A percentile compares a stretch with the other conserved stretches of the same genome.
Conservation (phyloP, 2,888 invertebrate genomes). For the Coenonympha glycerion region DNA sequence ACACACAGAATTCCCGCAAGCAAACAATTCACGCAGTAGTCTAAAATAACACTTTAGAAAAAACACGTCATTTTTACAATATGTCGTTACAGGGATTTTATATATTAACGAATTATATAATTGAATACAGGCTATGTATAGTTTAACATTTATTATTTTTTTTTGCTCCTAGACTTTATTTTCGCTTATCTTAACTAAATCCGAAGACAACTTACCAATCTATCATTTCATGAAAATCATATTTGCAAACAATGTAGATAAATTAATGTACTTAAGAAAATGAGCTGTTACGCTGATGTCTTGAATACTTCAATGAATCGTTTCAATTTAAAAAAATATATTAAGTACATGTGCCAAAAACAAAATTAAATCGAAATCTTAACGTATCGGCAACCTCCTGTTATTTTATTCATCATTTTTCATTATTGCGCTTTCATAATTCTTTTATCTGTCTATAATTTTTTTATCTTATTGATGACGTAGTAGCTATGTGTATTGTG, state of each 20-base stretch:
- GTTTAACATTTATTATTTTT: slow-evolving; percentile 59
- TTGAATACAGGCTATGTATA: slow-evolving; percentile 67
- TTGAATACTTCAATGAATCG: slow-evolving; percentile 14
- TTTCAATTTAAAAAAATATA: slow-evolving; percentile 27
- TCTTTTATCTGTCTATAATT: slow-evolving; percentile 10
- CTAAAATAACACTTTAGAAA: slow-evolving; percentile 39
- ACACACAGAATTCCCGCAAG: slow-evolving; percentile 46
- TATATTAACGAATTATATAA: slow-evolving; percentile 70
- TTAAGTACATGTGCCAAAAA: slow-evolving; percentile 67
- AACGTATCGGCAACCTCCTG: slow-evolving; percentile 29
- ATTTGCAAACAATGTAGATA: slow-evolving; percentile 15
- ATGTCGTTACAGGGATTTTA: slow-evolving; percentile 76
- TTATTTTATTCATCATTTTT: no score
- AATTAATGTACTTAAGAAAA: slow-evolving; percentile 22
- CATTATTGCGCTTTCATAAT: slow-evolving; percentile 19
- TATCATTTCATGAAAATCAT: slow-evolving; percentile 7
- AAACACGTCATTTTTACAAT: slow-evolving; percentile 71
- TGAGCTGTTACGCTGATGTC: slow-evolving; percentile 27
- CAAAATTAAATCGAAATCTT: slow-evolving; percentile 34
- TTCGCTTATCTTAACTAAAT: slow-evolving; percentile 35
- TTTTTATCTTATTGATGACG: slow-evolving; percentile 1
- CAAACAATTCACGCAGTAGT: slow-evolving; percentile 35
- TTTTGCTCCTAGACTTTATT: slow-evolving; percentile 39
- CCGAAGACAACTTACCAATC: slow-evolving; percentile 9
- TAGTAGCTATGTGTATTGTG: slow-evolving; percentile 40